phyloP scores from a whole-genome alignment of 2,113 vertebrate genomes.

The Myrmophylax atrothorax region DNA sequence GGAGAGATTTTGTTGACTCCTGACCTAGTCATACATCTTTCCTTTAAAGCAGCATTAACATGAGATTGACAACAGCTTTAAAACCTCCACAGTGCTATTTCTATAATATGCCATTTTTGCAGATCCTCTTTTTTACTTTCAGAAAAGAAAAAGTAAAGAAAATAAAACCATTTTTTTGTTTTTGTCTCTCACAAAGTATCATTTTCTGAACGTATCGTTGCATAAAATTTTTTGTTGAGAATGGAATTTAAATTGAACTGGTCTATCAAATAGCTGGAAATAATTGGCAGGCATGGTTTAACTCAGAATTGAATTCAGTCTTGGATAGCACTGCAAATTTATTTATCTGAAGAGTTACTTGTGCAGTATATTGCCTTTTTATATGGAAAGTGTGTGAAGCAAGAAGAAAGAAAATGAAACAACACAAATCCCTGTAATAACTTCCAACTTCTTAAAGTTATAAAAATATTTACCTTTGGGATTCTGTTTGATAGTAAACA shows the following conservation, averaged over 20 bases:
- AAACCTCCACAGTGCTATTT: neutral
- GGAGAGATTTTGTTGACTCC: neutral
- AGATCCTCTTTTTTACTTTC: neutral
- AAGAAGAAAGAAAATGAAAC: constrained; percentile 27
- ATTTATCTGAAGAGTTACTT: constrained; percentile 25
- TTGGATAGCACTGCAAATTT: neutral
- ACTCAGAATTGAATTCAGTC: constrained; percentile 30
- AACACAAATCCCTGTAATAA: neutral
- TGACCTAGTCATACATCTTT: neutral
- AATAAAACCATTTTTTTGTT: neutral
- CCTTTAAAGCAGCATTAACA: neutral
- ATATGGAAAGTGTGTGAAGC: neutral
- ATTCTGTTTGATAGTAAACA: neutral
- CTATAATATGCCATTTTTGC: neutral
- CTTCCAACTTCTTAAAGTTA: neutral
- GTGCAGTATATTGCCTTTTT: neutral
- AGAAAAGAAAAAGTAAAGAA: neutral
- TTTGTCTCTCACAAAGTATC: neutral
- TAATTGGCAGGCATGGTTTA: constrained; percentile 40
- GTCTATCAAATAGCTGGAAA: constrained; percentile 6
- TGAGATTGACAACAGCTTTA: neutral
- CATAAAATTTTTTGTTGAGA: neutral
- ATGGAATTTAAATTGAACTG: constrained; percentile 13
- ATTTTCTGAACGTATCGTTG: neutral
- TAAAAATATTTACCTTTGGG: neutral